These are phyloP conservation scores for Dicyrtomina minuta DNA, from an alignment of 2,888 invertebrate genomes.

Conservation along the genomic window DNA sequence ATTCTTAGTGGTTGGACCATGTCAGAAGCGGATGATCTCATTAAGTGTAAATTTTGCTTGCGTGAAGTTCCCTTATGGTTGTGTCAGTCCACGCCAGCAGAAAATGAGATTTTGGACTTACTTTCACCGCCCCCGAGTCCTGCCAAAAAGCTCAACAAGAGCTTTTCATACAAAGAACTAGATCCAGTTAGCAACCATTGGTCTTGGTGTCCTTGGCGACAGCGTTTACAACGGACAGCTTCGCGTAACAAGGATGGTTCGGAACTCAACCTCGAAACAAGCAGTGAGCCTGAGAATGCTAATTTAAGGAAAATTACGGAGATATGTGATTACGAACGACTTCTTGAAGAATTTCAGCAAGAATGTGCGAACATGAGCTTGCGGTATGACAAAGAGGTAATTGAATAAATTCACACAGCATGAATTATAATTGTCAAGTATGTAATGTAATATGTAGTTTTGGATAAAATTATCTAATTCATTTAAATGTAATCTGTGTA, in stretches of 20 bases:
- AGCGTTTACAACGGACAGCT: not conserved
- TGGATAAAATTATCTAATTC: not conserved
- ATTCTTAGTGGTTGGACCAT: conserved; percentile 26
- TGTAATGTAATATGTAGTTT: not conserved
- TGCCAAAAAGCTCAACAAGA: not conserved
- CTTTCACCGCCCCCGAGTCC: not conserved
- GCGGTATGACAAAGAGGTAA: conserved; percentile 14
- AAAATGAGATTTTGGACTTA: conserved; percentile 12
- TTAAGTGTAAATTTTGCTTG: conserved; percentile 24
- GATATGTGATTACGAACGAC: conserved; percentile 8
- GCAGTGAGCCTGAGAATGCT: not conserved
- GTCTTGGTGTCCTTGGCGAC: conserved; percentile 32
- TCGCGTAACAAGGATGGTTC: not conserved
- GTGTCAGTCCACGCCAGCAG: not conserved
- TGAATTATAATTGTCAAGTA: too few relatives aligned
- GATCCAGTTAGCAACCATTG: conserved; percentile 30
- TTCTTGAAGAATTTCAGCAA: conserved; percentile 10
- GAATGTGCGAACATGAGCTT: conserved; percentile 7
- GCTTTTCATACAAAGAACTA: conserved; percentile 15
- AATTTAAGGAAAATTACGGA: not conserved
- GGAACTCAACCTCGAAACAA: not conserved
- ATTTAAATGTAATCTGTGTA: not conserved
- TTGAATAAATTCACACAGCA: too few relatives aligned
- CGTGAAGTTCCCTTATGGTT: conserved; percentile 28
- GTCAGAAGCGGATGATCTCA: conserved; percentile 1